phyloP scores from a whole-genome alignment of 2,113 vertebrate species.

The Progne subis region DNA sequence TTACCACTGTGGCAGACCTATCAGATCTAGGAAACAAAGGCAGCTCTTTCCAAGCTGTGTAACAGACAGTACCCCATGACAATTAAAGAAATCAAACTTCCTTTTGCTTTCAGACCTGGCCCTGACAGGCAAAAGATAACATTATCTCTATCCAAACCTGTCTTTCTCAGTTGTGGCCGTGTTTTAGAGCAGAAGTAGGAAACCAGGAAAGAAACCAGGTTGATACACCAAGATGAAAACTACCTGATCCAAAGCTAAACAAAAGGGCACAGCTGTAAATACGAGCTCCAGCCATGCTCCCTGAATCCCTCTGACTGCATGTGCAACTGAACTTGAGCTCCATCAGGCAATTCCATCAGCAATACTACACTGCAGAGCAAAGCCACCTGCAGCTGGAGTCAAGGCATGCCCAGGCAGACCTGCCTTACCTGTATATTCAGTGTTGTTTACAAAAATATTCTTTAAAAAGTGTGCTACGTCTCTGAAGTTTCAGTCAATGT shows the following conservation, averaged over 20 bases:
- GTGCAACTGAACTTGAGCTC: not conserved
- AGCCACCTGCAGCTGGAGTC: not conserved
- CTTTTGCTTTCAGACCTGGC: not conserved
- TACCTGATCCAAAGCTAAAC: not conserved
- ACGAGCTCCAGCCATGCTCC: not conserved
- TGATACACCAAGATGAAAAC: not conserved
- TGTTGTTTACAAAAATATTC: not conserved
- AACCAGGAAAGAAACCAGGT: not conserved
- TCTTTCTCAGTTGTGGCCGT: not conserved
- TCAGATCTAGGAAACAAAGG: constrained; percentile 13
- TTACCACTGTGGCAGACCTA: not conserved
- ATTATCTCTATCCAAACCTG: not conserved
- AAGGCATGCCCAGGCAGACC: not conserved
- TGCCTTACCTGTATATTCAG: not conserved
- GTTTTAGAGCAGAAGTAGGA: not conserved
- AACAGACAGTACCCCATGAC: not conserved
- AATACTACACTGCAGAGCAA: not conserved
- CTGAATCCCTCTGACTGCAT: not conserved
- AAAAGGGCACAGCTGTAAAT: not conserved
- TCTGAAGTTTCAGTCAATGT: not conserved
- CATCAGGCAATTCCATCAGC: not conserved
- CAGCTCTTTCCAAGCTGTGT: not conserved
- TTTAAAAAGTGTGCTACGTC: not conserved
- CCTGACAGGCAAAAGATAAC: not conserved
- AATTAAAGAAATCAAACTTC: not conserved